Evolutionary conservation across 2,113 vertebrate genomes (phyloP), one percentile per base, ranked within the genome.

Genomic region (Oryzias celebensis): DNA sequence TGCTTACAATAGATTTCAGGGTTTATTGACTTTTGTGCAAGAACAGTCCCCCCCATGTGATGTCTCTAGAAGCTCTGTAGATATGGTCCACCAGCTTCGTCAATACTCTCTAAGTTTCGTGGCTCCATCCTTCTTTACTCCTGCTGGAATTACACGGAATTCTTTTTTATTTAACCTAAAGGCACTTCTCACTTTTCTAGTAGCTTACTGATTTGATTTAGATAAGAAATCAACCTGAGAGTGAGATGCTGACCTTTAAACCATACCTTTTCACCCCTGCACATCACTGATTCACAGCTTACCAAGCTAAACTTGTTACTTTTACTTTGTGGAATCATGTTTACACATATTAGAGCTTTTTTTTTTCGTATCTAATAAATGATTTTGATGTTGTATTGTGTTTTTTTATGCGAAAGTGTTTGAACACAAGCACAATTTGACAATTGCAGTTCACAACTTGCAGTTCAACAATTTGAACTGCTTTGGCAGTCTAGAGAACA

Each of bases 1-100:
- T 69, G 68, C 46, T 45, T 67, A 55, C 49, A 73, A 50, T 48
- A 13, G 58, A 24, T 75, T 49, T 57, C 41, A 44, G 63, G 57
- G 78, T 64, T 18, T 81, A 85, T 81, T 53, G 77, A 78, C 58
- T 31, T 56, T 52, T 54, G 57, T 46, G 62, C 43, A 59, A 68
- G 45, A 59, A 41, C 36, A 13, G 36, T 10, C 36, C 23, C 16
- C 47, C 55, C 44, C 41, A 14, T 28, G 26, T 6, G 26, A 24
- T 20, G 52, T 44, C n/a, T 71, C 23, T 58, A 52, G 14, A 62
- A 51, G 55, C 58, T 55, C 64, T 24, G 31, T 63, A 60, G 76
- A 71, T 71, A 31, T 57, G 58, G 54, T 64, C 49, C 62, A 31
- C n/a, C 46, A 71, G 46, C 43, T 61, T 67, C 50, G 52, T 63